Base-by-base conservation (phyloP, 92 coral and sea anemone species). In the Parazoanthus swiftii region DNA sequence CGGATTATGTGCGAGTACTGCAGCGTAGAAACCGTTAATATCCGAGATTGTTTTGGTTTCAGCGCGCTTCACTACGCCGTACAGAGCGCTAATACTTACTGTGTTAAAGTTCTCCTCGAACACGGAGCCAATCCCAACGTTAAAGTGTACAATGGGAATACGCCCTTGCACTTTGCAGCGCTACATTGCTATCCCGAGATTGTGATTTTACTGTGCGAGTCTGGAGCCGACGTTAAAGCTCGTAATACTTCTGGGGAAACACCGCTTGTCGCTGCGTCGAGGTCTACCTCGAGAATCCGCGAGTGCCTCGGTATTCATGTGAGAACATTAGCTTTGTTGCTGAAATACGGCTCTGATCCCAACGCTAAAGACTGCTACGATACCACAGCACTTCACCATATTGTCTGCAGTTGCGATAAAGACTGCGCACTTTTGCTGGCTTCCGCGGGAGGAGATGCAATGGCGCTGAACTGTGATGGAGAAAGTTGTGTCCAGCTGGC, bases 161-260 rank as follows among this genome's bases (percentile, higher is more conserved):
- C 96, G 3, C 91, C 96, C 7, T 92, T 93, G 67, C 96, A 93
- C 38, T 36, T 89, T 6, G 94, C 94, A 5, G 94, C 96, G 21
- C 88, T 68, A 26, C 86, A 89, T 82, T 86, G 90, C 23, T 87
- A 66, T 33, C 94, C 94, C 15, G 92, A 88, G 43, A 76, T 91
- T 43, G 93, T 91, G 1, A 48, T 89, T 56, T 88, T 93, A 39
- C 92, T 93, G 10, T 93, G 94, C 72, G 76, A 89, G n/a, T 85
- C 81, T 74, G 90, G 92, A n/a, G 96, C 96, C 0, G 89, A 93
- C 43, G 96, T 93, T 7, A 87, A 83, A 44, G 76, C 91, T n/a
- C 88, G 81, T 81, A 91, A 85, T 74, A 6, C 76, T 23, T 74
- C 89, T 8, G 77, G 81, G 9, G 96, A 93, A 67, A 93, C 94